These are phyloP conservation scores for Enhydra lutris DNA, from an alignment of 2,113 vertebrate species.

Conservation along the genomic window DNA sequence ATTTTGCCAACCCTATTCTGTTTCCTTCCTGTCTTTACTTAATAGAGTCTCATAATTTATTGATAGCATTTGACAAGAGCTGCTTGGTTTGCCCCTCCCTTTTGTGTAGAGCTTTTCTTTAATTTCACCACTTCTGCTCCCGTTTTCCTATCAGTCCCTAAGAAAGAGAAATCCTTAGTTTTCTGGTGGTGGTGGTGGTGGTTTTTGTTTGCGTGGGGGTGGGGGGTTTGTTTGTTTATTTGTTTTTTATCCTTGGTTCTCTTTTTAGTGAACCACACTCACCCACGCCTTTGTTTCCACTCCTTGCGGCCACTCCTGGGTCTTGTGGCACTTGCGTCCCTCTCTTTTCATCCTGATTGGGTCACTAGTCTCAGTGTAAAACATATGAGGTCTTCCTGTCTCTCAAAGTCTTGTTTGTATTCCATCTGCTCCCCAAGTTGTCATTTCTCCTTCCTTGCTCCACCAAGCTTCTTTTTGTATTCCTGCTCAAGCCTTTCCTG, in stretches of 20 bases:
- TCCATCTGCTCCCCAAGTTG: not conserved
- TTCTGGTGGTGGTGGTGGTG: too few species aligned
- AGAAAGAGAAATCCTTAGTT: not conserved
- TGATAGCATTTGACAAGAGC: not conserved
- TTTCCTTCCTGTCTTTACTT: not conserved
- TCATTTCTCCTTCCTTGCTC: not conserved
- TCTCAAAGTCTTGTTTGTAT: not conserved
- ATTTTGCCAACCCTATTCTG: not conserved
- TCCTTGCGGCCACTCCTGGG: not conserved
- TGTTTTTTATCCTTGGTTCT: not conserved
- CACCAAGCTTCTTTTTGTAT: not conserved
- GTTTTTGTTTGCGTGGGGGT: too few species aligned
- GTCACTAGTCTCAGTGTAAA: not conserved
- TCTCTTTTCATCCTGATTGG: not conserved
- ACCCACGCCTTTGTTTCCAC: not conserved
- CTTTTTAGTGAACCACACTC: not conserved
- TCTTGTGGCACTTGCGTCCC: too few species aligned
- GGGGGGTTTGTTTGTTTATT: too few species aligned
- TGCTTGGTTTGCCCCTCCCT: not conserved
- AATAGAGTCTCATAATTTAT: not conserved
- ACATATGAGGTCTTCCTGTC: not conserved
- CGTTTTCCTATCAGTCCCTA: not conserved
- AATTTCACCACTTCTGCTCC: not conserved
- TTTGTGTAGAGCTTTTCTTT: not conserved
- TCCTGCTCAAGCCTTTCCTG: not conserved